Conservation (phyloP, 64 coral and sea anemone genomes). For the Platygyra sinensis region DNA sequence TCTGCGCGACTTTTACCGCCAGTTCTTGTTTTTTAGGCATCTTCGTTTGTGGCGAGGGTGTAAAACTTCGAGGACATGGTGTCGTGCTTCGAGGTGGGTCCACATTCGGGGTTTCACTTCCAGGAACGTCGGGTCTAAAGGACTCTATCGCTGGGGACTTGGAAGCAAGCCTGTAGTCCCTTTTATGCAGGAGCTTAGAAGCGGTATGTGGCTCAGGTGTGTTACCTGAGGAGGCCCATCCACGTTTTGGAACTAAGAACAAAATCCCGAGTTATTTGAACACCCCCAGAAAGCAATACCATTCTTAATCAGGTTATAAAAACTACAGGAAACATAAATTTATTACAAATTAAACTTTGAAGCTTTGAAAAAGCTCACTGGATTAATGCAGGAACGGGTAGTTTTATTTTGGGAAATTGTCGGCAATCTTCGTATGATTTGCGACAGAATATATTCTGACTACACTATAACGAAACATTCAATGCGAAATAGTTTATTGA, state of each 20-base stretch:
- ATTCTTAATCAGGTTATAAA: too few relatives aligned
- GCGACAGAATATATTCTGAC: too few relatives aligned
- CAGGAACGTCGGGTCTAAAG: slow-evolving; percentile 22
- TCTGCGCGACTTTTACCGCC: slow-evolving; percentile 65
- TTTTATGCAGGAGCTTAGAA: slow-evolving; percentile 49
- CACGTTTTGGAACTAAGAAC: slow-evolving; percentile 68
- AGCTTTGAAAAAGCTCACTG: too few relatives aligned
- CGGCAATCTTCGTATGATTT: background rate
- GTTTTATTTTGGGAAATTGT: background rate
- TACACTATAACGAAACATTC: too few relatives aligned
- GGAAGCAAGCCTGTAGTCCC: background rate
- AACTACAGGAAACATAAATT: too few relatives aligned
- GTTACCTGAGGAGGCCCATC: slow-evolving; percentile 57
- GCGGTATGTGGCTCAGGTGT: slow-evolving; percentile 72
- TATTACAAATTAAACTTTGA: too few relatives aligned
- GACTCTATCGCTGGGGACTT: background rate
- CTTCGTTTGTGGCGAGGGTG: slow-evolving; percentile 22
- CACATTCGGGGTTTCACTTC: background rate
- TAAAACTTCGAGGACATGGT: slow-evolving; percentile 42
- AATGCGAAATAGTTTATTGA: too few relatives aligned
- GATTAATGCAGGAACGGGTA: too few relatives aligned
- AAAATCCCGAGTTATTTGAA: background rate
- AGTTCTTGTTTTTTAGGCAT: slow-evolving; percentile 37
- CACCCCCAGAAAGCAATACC: background rate
- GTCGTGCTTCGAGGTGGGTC: slow-evolving; percentile 34